Evolutionary conservation across 1,140 invertebrate genomes (phyloP), one percentile per base, ranked within the genome.

Genomic region (Copidosoma floridanum): DNA sequence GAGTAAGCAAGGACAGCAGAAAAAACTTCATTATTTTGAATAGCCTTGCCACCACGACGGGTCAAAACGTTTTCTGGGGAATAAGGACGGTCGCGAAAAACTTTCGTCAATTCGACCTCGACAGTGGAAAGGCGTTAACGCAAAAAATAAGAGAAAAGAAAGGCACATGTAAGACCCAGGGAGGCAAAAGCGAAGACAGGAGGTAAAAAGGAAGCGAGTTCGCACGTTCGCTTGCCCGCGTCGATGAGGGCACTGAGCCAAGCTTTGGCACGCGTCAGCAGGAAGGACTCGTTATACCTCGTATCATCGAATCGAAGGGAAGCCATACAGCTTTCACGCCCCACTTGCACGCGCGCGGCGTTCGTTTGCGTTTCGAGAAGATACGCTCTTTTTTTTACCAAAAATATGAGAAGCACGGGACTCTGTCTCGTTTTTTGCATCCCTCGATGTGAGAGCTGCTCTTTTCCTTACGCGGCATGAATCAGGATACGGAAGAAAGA

Each of bases 221-320:
- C 64, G 65, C 64, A 62, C 57, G 64, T 66, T 59, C 57, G n/a
- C n/a, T n/a, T n/a, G n/a, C n/a, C 53, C 18, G 18, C 62, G 48
- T 57, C 53, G 63, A 70, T 70, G 65, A 70, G 57, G 67, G 67
- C 57, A 68, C 67, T 70, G 50, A 53, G 43, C 24, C 21, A 61
- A 41, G 32, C 32, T 61, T 57, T 47, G 41, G 61, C 44, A 50
- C 38, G 63, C 69, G 67, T 66, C 68, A 67, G 57, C 55, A 68
- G 61, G 61, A 66, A 46, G 61, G 61, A 62, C 62, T 70, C 63
- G 69, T 70, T 68, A 68, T 65, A 64, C n/a, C n/a, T 63, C 58
- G 65, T 67, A 64, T 52, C 61, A 59, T 6, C 29, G 29, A n/a
- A n/a, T 60, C 23, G 59, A 64, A 35, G 61, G 65, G 53, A 64